Evolutionary conservation across 1,140 invertebrate genomes (phyloP), one percentile per base, ranked within the genome.

Genomic region (Sycophila sp.): DNA sequence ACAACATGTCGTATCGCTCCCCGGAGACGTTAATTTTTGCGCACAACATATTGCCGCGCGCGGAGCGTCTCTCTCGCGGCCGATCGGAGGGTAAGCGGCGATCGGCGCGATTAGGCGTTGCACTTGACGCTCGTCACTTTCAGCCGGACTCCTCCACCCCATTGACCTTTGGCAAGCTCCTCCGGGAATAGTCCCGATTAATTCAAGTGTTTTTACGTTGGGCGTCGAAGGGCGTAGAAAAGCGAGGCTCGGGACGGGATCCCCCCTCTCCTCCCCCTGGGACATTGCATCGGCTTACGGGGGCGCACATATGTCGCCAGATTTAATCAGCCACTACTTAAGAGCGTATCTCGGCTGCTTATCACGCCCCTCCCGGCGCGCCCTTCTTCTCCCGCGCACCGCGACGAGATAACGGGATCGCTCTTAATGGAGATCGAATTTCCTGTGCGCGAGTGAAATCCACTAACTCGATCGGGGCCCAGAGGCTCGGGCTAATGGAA

Each of bases 321-420:
- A 86, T 86, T 86, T 83, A 86, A 86, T 86, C 84, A 84, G 80
- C 79, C 78, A 62, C 74, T 84, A 82, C 84, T 85, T 83, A 83
- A 70, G 77, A 32, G 26, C n/a, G 2, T 53, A 53, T 53, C 49
- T 24, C 28, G 15, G 28, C n/a, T n/a, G 51, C 51, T 45, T 73
- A 67, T 73, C 75, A n/a, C n/a, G n/a, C n/a, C n/a, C n/a, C n/a
- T 45, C 40, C 19, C 17, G 10, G 13, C 22, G 2, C 19, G 30
- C 60, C 49, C 68, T 22, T 11, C 63, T 69, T 66, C 42, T 76
- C 63, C 13, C 40, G 58, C 55, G 42, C 56, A 51, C 36, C 42
- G 66, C 40, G 38, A 30, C 40, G 49, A 73, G 75, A 80, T 84
- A 83, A 85, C 81, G 73, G 80, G 83, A 85, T 83, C 78, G 74